Base-by-base conservation (phyloP, 2,888 invertebrate species). In the Diplazon laetatorius region DNA sequence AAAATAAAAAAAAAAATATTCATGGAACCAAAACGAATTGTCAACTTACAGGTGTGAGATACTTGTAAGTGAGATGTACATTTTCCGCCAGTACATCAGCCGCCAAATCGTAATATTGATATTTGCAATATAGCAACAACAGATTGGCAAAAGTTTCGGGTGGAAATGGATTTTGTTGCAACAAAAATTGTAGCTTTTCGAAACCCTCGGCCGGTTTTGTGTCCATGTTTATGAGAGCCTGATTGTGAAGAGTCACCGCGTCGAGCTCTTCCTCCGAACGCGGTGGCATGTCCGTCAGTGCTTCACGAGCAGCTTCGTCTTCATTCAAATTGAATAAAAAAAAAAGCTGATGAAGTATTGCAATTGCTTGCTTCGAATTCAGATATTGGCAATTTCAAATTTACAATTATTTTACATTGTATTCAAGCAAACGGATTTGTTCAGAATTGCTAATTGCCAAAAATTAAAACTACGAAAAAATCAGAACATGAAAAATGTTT, bases 41-140 rank as follows among this genome's bases (percentile, higher is more conserved):
- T 30, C 30, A 44, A 91, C 93, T 92, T 92, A 96, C 96, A 78
- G 97, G 96, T 6, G 97, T 96, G 68, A 99, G 92, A 91, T 97
- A 98, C 91, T 98, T 98, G 88, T 97, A 98, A 0, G 98, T 99
- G 70, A 99, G 94, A 89, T 99, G 97, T 5, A 98, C 97, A 91
- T 99, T 98, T 92, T 99, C 99, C 5, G 99, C 99, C 80, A 99
- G 91, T 42, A 99, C 97, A 92, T 99, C 99, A 0, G 99, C 99
- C 9, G 99, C 99, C 77, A 99, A 92, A 90, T 99, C 99, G 89
- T 96, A 99, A 89, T 98, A 98, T 91, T 99, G 99, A 91, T 98
- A 98, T 90, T 98, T 98, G 89, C 99, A 98, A 89, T 99, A 99
- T 0, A 99, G 92, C 2, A 99, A 92, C 50, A 99, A 92, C 18